Percentiles rank a stretch among this genome's conserved stretches.
Evolutionary conservation across 2,888 invertebrate genomes (phyloP).

Genomic region (Drosophila multiciliata): DNA sequence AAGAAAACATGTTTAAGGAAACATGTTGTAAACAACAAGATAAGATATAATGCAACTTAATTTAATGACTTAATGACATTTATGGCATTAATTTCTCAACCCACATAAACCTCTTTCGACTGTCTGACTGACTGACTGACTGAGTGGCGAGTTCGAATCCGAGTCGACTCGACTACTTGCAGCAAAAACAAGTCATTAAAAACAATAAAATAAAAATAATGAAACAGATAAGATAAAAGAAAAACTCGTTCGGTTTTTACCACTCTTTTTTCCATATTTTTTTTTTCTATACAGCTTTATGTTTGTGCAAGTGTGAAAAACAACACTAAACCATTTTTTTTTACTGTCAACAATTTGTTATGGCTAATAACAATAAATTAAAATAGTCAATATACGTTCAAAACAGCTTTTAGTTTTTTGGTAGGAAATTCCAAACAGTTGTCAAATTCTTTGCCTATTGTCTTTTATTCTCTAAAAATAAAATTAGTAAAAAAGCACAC

Average conservation of each 20-base stretch:
- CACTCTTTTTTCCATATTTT: background rate
- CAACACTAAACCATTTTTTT: constrained; percentile 11
- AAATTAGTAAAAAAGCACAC: background rate
- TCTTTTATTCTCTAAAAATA: background rate
- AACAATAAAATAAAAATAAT: constrained; percentile 26
- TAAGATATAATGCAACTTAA: constrained; percentile 62
- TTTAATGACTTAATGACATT: constrained; percentile 74
- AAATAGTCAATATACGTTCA: constrained; percentile 24
- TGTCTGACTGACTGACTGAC: constrained; percentile 12
- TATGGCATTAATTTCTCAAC: constrained; percentile 52
- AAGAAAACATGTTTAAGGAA: constrained; percentile 40
- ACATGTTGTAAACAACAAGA: constrained; percentile 46
- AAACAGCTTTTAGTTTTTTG: constrained; percentile 28
- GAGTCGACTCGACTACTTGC: constrained; percentile 13
- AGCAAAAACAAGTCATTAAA: constrained; percentile 27
- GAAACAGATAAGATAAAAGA: constrained; percentile 51
- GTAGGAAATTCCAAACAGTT: constrained; percentile 36
- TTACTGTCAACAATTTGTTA: constrained; percentile 35
- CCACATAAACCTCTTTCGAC: constrained; percentile 41
- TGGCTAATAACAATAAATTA: constrained; percentile 5
- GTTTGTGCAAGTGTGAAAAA: constrained; percentile 52
- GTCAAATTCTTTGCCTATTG: background rate
- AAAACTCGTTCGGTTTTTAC: constrained; percentile 41
- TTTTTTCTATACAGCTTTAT: constrained; percentile 8
- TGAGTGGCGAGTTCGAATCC: background rate